A percentile compares a stretch with the other conserved stretches of the same genome.
phyloP scores from a whole-genome alignment of 2,888 invertebrate species.

The Apocheima hispidaria region DNA sequence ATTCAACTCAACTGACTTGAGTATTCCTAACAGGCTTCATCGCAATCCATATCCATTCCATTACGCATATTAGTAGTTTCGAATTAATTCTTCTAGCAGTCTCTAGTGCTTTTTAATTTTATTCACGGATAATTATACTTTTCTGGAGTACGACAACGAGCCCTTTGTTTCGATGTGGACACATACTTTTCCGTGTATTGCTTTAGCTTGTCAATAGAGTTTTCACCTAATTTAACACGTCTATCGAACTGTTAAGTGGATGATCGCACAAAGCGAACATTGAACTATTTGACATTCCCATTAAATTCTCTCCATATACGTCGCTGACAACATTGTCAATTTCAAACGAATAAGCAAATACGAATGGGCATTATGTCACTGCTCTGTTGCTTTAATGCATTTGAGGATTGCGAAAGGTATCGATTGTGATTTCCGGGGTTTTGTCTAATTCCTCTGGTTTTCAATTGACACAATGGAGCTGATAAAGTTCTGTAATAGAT shows the following conservation, averaged over 20 bases:
- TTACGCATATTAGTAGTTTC: not conserved
- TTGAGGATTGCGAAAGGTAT: slow-evolving; percentile 29
- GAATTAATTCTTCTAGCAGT: not conserved
- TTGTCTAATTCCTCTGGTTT: slow-evolving; percentile 14
- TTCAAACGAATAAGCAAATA: slow-evolving; percentile 41
- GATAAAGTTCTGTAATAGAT: slow-evolving; percentile 9
- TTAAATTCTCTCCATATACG: slow-evolving; percentile 45
- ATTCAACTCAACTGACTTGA: not conserved
- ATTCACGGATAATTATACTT: not conserved
- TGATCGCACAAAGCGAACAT: slow-evolving; percentile 43
- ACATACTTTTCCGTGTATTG: slow-evolving; percentile 34
- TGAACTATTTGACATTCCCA: slow-evolving; percentile 47
- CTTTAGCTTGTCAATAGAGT: slow-evolving; percentile 31
- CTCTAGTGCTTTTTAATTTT: not conserved
- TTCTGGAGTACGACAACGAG: not conserved
- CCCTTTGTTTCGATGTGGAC: slow-evolving; percentile 3
- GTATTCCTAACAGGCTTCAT: not conserved
- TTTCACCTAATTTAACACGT: slow-evolving; percentile 49
- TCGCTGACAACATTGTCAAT: slow-evolving; percentile 42
- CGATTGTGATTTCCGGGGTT: slow-evolving; percentile 24
- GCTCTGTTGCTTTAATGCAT: slow-evolving; percentile 29
- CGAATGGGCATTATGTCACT: slow-evolving; percentile 37
- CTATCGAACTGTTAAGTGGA: slow-evolving; percentile 44
- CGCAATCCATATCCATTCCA: not conserved
- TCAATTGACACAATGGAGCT: slow-evolving; percentile 13